Percentiles rank a stretch among this genome's conserved stretches.
These are phyloP conservation scores for Lacerta viridis DNA, from an alignment of 2,797 vertebrate species.

Conservation along the genomic window DNA sequence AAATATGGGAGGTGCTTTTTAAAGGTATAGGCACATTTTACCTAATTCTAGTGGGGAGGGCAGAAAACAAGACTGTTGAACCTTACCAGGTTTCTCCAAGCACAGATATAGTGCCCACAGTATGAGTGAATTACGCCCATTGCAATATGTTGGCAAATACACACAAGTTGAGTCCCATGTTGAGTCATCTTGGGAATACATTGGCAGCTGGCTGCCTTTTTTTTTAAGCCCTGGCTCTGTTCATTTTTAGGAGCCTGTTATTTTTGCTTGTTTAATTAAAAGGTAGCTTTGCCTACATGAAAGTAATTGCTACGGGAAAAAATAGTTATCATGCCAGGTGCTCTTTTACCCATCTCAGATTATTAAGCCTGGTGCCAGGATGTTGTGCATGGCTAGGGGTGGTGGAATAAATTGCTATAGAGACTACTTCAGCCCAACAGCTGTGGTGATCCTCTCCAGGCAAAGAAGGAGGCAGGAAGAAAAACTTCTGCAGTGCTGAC, in stretches of 20 bases:
- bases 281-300: not conserved
- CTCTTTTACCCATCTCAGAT: not conserved
- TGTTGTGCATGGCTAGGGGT: not conserved
- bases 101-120: not conserved
- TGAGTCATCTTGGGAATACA: not conserved
- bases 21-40: too few species aligned
- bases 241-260: not conserved
- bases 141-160: not conserved
- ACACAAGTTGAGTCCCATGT: not conserved
- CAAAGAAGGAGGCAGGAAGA: not conserved
- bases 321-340: slow-evolving; percentile 14
- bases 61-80: too few species aligned
- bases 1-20: too few species aligned
- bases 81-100: not conserved
- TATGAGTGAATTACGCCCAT: not conserved
- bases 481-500: not conserved
- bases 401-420: not conserved
- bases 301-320: slow-evolving; percentile 1
- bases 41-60: too few species aligned
- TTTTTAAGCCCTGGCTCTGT: not conserved
- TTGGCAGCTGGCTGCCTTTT: slow-evolving; percentile 2
- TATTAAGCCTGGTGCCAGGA: not conserved
- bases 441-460: not conserved
- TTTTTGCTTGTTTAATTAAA: not conserved
- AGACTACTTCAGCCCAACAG: not conserved